These are phyloP conservation scores for Eudyptes chrysolophus DNA, from an alignment of 2,113 vertebrate species.

Conservation along the genomic window DNA sequence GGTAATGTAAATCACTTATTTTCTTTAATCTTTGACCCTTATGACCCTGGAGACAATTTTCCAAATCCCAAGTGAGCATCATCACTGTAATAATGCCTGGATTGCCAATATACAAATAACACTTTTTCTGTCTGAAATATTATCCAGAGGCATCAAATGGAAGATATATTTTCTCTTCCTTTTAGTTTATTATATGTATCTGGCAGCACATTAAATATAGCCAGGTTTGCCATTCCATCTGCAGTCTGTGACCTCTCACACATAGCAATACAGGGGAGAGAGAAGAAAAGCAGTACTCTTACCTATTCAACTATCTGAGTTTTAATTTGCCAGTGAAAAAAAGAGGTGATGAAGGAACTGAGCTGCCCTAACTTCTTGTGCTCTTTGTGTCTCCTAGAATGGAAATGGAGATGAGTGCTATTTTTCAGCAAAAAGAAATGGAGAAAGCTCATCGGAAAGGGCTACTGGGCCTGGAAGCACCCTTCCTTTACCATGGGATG, in stretches of 20 bases:
- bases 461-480: conserved; percentile 80
- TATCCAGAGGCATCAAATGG: background rate
- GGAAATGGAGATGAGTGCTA: conserved; percentile 93
- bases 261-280: background rate
- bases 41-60: background rate
- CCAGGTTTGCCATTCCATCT: background rate
- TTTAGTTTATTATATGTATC: background rate
- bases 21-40: background rate
- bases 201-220: background rate
- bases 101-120: background rate
- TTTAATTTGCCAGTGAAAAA: background rate
- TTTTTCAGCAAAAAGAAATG: conserved; percentile 92
- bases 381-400: conserved; percentile 62
- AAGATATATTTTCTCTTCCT: background rate
- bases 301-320: background rate
- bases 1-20: background rate
- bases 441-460: conserved; percentile 89
- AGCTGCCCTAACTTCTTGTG: background rate
- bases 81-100: background rate
- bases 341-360: background rate
- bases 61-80: background rate
- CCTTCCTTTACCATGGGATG: conserved; percentile 79
- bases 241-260: background rate
- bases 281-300: background rate
- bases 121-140: background rate